Percentiles rank a stretch among this genome's conserved stretches.
These are phyloP conservation scores for Mirza zaza DNA, from an alignment of 2,113 vertebrate species.

Conservation along the genomic window DNA sequence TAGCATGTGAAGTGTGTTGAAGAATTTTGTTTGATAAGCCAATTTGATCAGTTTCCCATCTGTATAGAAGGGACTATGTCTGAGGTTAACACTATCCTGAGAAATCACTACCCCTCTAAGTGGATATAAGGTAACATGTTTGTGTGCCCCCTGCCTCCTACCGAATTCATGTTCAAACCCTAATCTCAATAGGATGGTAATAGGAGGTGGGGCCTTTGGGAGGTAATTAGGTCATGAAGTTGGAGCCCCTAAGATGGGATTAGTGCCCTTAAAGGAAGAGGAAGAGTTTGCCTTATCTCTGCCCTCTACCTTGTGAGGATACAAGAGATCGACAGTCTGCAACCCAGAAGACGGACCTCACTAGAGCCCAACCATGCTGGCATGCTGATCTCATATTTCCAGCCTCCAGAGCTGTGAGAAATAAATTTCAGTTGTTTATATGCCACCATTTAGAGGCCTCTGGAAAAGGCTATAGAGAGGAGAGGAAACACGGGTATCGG, in stretches of 20 bases:
- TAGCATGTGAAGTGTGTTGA: not conserved
- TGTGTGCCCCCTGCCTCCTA: not conserved
- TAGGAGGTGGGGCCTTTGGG: not conserved
- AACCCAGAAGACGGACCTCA: not conserved
- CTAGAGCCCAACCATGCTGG: not conserved
- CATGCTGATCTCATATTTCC: not conserved
- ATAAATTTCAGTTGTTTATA: not conserved
- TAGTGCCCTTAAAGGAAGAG: not conserved
- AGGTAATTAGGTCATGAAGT: not conserved
- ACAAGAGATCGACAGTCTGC: not conserved
- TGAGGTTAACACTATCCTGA: not conserved
- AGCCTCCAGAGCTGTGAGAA: not conserved
- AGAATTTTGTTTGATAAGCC: constrained; percentile 7
- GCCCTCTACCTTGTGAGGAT: not conserved
- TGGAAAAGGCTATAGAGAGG: not conserved
- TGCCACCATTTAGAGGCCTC: not conserved
- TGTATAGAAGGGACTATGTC: not conserved
- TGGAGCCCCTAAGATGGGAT: not conserved
- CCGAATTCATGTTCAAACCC: not conserved
- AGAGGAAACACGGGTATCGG: not conserved
- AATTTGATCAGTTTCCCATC: not conserved
- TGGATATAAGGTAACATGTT: not conserved
- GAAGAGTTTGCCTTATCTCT: not conserved
- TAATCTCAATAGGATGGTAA: not conserved
- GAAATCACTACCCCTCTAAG: not conserved